Evolutionary conservation across 2,888 invertebrate genomes (phyloP), one percentile per base, ranked within the genome.

Genomic region (Smittia aterrima): DNA sequence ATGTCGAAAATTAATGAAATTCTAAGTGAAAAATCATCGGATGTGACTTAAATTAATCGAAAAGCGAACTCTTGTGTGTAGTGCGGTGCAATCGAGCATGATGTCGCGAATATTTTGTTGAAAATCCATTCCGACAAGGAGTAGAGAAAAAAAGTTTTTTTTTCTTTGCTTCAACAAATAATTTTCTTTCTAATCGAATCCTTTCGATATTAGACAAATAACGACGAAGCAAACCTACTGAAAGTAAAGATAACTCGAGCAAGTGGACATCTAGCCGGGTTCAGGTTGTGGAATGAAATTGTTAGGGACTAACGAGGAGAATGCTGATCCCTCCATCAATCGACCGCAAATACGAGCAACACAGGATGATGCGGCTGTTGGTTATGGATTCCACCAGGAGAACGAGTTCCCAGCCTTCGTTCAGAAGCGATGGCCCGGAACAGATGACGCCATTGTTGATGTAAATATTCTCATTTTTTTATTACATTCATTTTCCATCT

Each of bases 281-380:
- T 4, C 38, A 38, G 9, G 38, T 38, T n/a, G 47, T 41, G 68
- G 68, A 68, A 90, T 90, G 90, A 90, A 90, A 90, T 90, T 90
- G 89, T 87, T 90, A 86, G 89, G 89, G 80, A 85, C 88, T 81
- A 87, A 86, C 86, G 86, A 85, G 79, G 83, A 84, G 83, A 89
- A 86, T 87, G 87, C 88, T 80, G 70, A 54, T 25, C 9, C 54
- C 22, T 18, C 40, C 32, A 54, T 20, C 41, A 86, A 87, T 83
- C 86, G 85, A 82, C 87, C 87, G 80, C 90, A 87, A 83, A 87
- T 86, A 83, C 89, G 90, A 79, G 85, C 91, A 77, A n/a, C 47
- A n/a, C 92, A 92, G 84, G 95, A 96, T 83, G 96, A 96, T 86
- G 94, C 94, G 77, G 91, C 92, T 82, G 95, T 95, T 78, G 93